A percentile compares a stretch with the other conserved stretches of the same genome.
These are phyloP conservation scores for Pangasius krempfi DNA, from an alignment of 2,797 vertebrate species.

Conservation along the genomic window DNA sequence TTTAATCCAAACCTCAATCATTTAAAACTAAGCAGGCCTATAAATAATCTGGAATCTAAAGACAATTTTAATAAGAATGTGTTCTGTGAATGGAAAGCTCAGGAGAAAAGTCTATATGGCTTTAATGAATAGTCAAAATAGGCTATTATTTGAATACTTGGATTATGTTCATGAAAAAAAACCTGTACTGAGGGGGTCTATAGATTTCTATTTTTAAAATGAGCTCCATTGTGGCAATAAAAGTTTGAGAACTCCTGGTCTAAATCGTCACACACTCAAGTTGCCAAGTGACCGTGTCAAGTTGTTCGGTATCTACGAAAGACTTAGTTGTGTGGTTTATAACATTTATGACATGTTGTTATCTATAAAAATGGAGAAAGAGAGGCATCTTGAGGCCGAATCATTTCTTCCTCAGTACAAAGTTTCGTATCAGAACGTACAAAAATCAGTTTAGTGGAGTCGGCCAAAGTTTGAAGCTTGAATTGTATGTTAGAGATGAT, in stretches of 20 bases:
- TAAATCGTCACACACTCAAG: background rate
- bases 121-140: background rate
- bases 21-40: background rate
- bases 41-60: background rate
- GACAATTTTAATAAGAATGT: background rate
- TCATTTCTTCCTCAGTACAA: background rate
- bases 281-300: background rate
- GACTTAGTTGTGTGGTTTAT: background rate
- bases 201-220: background rate
- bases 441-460: background rate
- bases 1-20: background rate
- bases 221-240: background rate
- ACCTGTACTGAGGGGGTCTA: background rate
- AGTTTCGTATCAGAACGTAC: background rate
- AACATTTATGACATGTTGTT: background rate
- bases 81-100: background rate
- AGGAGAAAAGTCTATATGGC: background rate
- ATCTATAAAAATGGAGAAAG: background rate
- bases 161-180: background rate
- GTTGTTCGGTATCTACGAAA: background rate
- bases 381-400: background rate
- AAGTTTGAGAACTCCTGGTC: background rate
- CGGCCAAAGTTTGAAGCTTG: background rate
- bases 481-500: constrained; percentile 4
- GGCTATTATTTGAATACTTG: background rate